Base-by-base conservation (phyloP, 2,113 vertebrate genomes). In the Synchiropus splendidus region DNA sequence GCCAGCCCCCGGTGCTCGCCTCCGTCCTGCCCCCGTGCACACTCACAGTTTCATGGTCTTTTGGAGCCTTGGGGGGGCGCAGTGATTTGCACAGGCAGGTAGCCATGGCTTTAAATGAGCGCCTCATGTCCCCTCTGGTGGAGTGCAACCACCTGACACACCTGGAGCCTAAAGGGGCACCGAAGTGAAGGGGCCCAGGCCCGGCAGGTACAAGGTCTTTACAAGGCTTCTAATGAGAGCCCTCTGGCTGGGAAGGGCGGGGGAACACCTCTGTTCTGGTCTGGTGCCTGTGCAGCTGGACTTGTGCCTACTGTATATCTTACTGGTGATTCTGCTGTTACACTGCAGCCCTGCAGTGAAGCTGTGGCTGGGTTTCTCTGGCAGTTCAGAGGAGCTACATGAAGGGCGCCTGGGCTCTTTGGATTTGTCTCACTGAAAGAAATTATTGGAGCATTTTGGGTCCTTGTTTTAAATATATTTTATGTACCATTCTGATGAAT, bases 161-260 rank as follows among this genome's bases (percentile, higher is more conserved):
- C 82, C 85, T 84, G 80, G 75, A 73, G 66, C 70, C 67, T 65
- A 67, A 54, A 70, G 56, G 71, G 58, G 46, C 15, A 41, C 50
- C 40, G 58, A 15, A 40, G 47, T 48, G 57, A 70, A 62, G 66
- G 67, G 72, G 67, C 70, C 68, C 70, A 36, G 45, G 49, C 72
- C 74, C 45, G 53, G 79, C 70, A 82, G 82, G 81, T 80, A 79
- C 68, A 31, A 77, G 65, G 70, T 53, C 74, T 80, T 75, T 84
- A 80, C 69, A 74, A 78, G 74, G 57, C 53, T 58, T 54, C 75
- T 83, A 84, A 84, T 83, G 75, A 86, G 83, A 69, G 69, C 69
- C 71, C 72, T 70, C 77, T 76, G 71, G 69, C 74, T 52, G 39
- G 64, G 49, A 55, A 52, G 60, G 47, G 58, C 48, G 52, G 50